These are phyloP conservation scores for Homarus americanus DNA, from an alignment of 1,140 invertebrate species.

Conservation along the genomic window DNA sequence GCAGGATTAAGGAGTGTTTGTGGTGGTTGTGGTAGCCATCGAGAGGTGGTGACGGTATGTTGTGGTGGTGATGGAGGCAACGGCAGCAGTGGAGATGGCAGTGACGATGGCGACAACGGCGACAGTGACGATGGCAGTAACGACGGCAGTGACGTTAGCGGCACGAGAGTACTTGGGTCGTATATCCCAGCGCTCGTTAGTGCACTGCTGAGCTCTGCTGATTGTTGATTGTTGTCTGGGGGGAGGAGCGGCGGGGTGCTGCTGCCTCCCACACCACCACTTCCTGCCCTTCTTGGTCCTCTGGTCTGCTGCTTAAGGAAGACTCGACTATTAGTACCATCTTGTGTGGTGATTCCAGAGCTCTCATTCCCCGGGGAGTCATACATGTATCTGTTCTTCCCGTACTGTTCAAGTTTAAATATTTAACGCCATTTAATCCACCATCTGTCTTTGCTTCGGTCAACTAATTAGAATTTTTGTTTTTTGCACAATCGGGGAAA, in stretches of 20 bases:
- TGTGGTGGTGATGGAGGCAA: too few species aligned
- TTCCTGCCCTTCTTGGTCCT: not conserved
- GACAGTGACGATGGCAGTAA: not conserved
- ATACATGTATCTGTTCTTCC: too few species aligned
- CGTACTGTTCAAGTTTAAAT: too few species aligned
- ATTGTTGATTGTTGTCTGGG: conserved; percentile 24
- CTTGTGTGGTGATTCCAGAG: too few species aligned
- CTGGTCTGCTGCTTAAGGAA: not conserved
- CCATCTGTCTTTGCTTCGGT: too few species aligned
- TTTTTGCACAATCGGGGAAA: too few species aligned
- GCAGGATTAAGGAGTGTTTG: too few species aligned
- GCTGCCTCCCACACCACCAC: not conserved
- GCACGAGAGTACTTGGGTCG: not conserved
- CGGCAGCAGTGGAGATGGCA: not conserved
- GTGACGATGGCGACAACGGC: not conserved
- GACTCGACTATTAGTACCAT: not conserved
- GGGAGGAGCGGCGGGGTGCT: not conserved
- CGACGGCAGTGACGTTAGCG: not conserved
- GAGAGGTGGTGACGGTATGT: too few species aligned
- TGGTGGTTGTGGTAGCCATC: too few species aligned
- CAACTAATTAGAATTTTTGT: too few species aligned
- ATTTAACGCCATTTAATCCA: too few species aligned
- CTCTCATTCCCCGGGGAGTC: too few species aligned
- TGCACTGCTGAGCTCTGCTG: conserved; percentile 13
- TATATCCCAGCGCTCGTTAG: conserved; percentile 13